Conservation (phyloP, 2,888 invertebrate species). For the Atherix ibis region DNA sequence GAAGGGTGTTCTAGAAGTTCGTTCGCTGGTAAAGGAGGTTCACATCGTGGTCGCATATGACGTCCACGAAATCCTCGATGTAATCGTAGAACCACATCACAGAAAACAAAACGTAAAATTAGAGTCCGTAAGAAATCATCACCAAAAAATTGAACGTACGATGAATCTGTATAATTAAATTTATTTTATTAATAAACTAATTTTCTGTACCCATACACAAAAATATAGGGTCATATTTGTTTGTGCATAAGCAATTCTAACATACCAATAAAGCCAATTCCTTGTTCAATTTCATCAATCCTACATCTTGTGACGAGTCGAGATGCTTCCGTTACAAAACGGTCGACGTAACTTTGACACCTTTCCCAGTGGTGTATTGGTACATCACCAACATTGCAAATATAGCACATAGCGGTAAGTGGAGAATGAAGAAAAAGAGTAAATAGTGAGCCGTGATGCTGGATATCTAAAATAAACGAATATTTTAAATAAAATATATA, state of each 20-base stretch:
- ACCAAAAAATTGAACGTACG: constrained; percentile 75
- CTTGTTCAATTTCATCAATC: constrained; percentile 49
- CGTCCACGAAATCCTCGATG: constrained; percentile 74
- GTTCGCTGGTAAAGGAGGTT: constrained; percentile 72
- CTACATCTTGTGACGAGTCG: constrained; percentile 65
- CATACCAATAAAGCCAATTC: constrained; percentile 32
- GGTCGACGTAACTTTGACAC: constrained; percentile 72
- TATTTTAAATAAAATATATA: neutral
- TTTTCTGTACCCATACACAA: no score
- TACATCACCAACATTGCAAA: constrained; percentile 75
- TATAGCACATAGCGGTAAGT: constrained; percentile 78
- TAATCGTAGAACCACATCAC: constrained; percentile 74
- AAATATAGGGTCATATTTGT: no score
- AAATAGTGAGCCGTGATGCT: constrained; percentile 81
- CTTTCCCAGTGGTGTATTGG: constrained; percentile 81
- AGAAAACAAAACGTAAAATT: constrained; percentile 82
- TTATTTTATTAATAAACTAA: neutral
- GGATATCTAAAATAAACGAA: constrained; percentile 37
- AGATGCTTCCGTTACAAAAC: constrained; percentile 79
- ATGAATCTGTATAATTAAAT: constrained; percentile 37
- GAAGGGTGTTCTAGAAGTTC: constrained; percentile 74
- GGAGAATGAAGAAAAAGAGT: constrained; percentile 93
- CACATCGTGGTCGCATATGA: constrained; percentile 71
- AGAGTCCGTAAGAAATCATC: constrained; percentile 87
- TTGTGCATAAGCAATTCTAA: no score